Conservation (phyloP, 1,140 invertebrate genomes). For the Anastrepha ludens region DNA sequence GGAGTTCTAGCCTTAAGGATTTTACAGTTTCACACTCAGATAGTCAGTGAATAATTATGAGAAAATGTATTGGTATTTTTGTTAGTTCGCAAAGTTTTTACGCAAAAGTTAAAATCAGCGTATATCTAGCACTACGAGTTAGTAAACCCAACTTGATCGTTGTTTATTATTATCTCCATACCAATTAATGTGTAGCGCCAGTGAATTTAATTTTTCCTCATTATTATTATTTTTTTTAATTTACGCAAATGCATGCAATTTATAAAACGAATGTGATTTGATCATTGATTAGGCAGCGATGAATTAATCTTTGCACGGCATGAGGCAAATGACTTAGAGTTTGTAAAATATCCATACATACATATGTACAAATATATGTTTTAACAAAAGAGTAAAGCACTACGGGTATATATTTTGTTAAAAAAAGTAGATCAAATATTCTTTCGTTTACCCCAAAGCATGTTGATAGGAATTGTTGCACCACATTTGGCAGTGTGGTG, state of each 20-base stretch:
- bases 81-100: too few species aligned
- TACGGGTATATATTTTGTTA: neutral
- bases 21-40: neutral
- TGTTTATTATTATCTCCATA: neutral
- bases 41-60: neutral
- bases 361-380: too few species aligned
- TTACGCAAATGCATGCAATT: too few species aligned
- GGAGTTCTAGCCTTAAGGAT: too few species aligned
- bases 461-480: slow-evolving; percentile 64
- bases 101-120: neutral
- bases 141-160: neutral
- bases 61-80: too few species aligned
- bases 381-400: neutral
- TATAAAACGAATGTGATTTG: too few species aligned
- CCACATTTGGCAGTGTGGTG: slow-evolving; percentile 74
- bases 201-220: neutral
- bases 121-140: neutral
- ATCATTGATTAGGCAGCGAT: too few species aligned
- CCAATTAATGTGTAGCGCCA: neutral
- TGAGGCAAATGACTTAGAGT: too few species aligned
- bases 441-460: slow-evolving; percentile 67
- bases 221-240: neutral
- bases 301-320: too few species aligned
- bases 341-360: too few species aligned
- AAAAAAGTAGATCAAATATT: neutral